These are phyloP conservation scores for Epinephelus lanceolatus DNA, from an alignment of 2,113 vertebrate genomes.

Conservation along the genomic window DNA sequence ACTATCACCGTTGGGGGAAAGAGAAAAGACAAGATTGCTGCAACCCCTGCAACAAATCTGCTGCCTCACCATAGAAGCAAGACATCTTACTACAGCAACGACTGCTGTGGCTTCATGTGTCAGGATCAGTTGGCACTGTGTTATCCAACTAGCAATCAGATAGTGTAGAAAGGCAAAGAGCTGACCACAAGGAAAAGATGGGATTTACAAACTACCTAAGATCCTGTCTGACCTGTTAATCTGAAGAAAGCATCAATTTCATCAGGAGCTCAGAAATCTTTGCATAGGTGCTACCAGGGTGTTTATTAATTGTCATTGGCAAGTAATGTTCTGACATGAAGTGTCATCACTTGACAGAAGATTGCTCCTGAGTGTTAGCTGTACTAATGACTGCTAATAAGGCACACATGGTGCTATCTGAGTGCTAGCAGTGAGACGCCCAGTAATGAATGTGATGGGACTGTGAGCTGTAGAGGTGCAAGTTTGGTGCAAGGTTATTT, in stretches of 20 bases:
- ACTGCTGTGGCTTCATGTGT: constrained; percentile 39
- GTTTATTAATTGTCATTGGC: background rate
- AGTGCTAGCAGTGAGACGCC: constrained; percentile 36
- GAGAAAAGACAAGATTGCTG: constrained; percentile 65
- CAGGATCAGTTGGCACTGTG: constrained; percentile 44
- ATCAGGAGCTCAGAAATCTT: background rate
- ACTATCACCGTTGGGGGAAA: constrained; percentile 61
- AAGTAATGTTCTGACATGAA: constrained; percentile 12
- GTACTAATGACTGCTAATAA: constrained; percentile 31
- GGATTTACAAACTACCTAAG: background rate
- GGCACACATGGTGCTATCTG: constrained; percentile 21
- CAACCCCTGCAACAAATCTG: constrained; percentile 74
- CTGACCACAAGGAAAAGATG: constrained; percentile 2
- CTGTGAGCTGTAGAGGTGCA: background rate
- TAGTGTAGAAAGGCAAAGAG: constrained; percentile 6
- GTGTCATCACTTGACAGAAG: constrained; percentile 18
- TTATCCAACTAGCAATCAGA: constrained; percentile 38
- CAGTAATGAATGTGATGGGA: constrained; percentile 4
- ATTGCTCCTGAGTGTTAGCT: constrained; percentile 16
- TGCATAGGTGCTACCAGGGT: constrained; percentile 2
- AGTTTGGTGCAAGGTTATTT: constrained; percentile 6
- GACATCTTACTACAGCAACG: constrained; percentile 57
- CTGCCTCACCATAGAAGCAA: constrained; percentile 62
- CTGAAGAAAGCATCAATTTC: background rate
- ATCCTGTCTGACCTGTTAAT: background rate